A percentile compares a stretch with the other conserved stretches of the same genome.
phyloP scores from a whole-genome alignment of 1,140 invertebrate species.

The Drosophila azteca region DNA sequence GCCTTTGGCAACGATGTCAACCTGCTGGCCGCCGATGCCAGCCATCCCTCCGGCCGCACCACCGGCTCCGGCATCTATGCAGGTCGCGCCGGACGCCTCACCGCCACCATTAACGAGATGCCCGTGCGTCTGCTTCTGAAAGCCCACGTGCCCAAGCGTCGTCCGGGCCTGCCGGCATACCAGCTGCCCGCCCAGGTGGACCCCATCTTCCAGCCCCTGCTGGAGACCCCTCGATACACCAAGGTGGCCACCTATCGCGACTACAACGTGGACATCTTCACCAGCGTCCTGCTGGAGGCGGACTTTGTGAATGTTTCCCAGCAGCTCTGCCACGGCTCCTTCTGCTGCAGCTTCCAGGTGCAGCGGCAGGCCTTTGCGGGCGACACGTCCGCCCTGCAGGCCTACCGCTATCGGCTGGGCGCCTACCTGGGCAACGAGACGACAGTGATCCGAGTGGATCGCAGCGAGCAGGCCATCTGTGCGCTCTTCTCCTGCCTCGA shows the following conservation, averaged over 20 bases:
- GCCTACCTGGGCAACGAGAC: conserved; percentile 78
- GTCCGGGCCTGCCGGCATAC: conserved; percentile 66
- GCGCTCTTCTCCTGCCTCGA: conserved; percentile 82
- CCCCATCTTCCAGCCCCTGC: conserved; percentile 33
- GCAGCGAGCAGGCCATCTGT: conserved; percentile 81
- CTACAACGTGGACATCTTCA: conserved; percentile 70
- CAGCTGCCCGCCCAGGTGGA: conserved; percentile 20
- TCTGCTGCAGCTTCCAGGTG: conserved; percentile 55
- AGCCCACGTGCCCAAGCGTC: conserved; percentile 66
- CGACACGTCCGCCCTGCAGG: neutral
- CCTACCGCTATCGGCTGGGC: conserved; percentile 82
- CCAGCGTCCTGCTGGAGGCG: conserved; percentile 30
- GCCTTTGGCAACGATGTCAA: conserved; percentile 84
- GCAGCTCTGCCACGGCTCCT: conserved; percentile 47
- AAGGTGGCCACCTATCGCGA: conserved; percentile 57
- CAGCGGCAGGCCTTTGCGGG: conserved; percentile 11
- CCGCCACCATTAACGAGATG: conserved; percentile 55
- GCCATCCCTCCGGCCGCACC: conserved; percentile 66
- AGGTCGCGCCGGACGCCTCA: conserved; percentile 76
- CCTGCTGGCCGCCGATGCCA: conserved; percentile 84
- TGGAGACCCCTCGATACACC: conserved; percentile 40
- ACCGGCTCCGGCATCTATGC: conserved; percentile 84
- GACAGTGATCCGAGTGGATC: conserved; percentile 62
- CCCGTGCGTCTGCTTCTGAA: conserved; percentile 59
- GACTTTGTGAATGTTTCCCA: conserved; percentile 28